Evolutionary conservation across 1,140 invertebrate species (phyloP), one percentile per base, ranked within the genome.

Genomic region (Scylla paramamosain): DNA sequence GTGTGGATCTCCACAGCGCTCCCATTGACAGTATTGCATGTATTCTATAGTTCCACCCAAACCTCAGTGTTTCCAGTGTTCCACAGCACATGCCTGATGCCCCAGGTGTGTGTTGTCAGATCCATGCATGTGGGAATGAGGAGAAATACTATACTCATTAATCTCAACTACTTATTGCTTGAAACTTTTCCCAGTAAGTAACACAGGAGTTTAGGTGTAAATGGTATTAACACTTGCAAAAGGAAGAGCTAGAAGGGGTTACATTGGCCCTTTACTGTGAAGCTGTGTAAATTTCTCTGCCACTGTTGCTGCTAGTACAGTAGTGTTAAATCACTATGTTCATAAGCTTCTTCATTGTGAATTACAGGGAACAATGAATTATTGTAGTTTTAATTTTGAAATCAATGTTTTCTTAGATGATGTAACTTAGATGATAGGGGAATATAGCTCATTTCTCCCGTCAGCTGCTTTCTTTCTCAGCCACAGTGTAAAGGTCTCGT

Each of bases 101-200:
- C 67, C 20, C 1, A n/a, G 67, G 67, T n/a, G 20, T 77, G 16
- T 77, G 67, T n/a, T 77, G n/a, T 77, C 6, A n/a, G 67, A 77
- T n/a, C 20, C 67, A n/a, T 77, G 67, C 67, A 77, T 77, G 67
- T 77, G 67, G n/a, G 67, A 77, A 77, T n/a, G 67, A 77, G 67
- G 67, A 77, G 67, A 77, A 25, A 77, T 77, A 77, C 67, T 77
- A 77, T 77, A 77, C 67, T 77, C 67, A 77, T 77, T 77, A 77
- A 25, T n/a, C 67, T 77, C 67, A 77, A n/a, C 67, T 77, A 77
- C 20, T n/a, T 77, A 77, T n/a, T n/a, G 67, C 67, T 77, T 77
- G 6, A n/a, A 77, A 77, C 67, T 25, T 77, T n/a, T 77, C 67
- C 67, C 52, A 59, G 67, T 77, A 77, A 77, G 25, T n/a, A 77